These are phyloP conservation scores for Arothron firmamentum DNA, from an alignment of 2,113 vertebrate species.

Conservation along the genomic window DNA sequence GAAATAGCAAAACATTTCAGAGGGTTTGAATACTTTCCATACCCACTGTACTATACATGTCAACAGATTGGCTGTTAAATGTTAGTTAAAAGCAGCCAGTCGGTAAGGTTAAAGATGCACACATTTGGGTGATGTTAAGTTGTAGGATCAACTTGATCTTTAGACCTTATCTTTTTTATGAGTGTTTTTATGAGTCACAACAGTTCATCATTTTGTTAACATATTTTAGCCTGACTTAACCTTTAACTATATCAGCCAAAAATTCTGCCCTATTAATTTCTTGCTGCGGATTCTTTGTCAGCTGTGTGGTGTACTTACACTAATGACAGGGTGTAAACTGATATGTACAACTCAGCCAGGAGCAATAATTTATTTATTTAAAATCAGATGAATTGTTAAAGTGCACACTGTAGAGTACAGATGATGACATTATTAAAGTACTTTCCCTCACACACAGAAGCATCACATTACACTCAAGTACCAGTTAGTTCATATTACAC, in stretches of 20 bases:
- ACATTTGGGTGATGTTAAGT: no score
- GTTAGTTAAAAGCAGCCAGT: background rate
- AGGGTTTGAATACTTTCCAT: no score
- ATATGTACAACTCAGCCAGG: slow-evolving; percentile 8
- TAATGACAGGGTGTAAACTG: slow-evolving; percentile 16
- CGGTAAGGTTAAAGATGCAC: no score
- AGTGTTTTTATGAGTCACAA: no score
- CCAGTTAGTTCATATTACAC: no score
- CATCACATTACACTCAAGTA: background rate
- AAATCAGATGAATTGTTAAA: slow-evolving; percentile 33
- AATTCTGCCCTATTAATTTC: background rate
- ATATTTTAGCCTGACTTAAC: no score
- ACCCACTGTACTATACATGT: no score
- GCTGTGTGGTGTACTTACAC: slow-evolving; percentile 10
- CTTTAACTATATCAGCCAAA: background rate
- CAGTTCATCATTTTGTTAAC: no score
- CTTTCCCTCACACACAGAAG: slow-evolving; percentile 1
- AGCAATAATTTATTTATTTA: slow-evolving; percentile 47
- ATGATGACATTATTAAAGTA: slow-evolving; percentile 9
- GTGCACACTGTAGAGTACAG: slow-evolving; percentile 34
- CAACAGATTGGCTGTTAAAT: background rate
- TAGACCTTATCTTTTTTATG: no score
- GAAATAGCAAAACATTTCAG: no score
- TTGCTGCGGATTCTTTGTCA: slow-evolving; percentile 9
- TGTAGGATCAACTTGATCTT: no score